Base-by-base conservation (phyloP, 2,113 vertebrate genomes). In the Semicossyphus pulcher region DNA sequence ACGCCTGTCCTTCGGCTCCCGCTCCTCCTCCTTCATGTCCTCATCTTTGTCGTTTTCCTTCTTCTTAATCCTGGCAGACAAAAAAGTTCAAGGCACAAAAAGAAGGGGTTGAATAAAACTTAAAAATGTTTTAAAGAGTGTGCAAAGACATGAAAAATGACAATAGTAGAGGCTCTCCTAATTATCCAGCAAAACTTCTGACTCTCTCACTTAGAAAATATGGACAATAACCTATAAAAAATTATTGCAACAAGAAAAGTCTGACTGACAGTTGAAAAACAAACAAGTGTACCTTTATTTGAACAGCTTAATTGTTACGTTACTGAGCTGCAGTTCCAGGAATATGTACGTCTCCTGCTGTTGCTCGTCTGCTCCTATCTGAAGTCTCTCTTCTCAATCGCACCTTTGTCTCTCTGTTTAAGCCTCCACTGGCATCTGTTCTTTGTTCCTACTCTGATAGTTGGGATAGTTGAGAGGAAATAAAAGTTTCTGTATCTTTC, bases 31-130 rank as follows among this genome's bases (percentile, higher is more conserved):
- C 78, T 97, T 96, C 3, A 92, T 67, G 34, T 99, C 97, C 62
- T 97, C 96, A 45, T 97, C 97, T 83, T 96, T 97, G 64, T 97
- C 96, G 23, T 94, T 97, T 81, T 98, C 97, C 85, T 97, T 99
- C 91, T 98, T 99, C 94, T 99, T 99, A 79, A 99, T 92, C 87
- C 97, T 99, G 88, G 10, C 0, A 4, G 10, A 32, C 12, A 41
- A 26, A 45, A 8, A 48, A 18, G 23, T 9, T 20, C 5, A 45
- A 20, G 4, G 8, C n/a, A 26, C 21, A 7, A 37, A 10, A 29
- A 15, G 14, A 25, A 20, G 23, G n/a, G n/a, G 21, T n/a, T 42
- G 32, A 61, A 49, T 49, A 45, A 32, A 41, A 16, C 10, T 12
- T 3, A 28, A 2, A 58, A 5, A 6, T 23, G 29, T 18, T 26